Conservation (phyloP, 1,140 invertebrate species). For the Macrobrachium nipponense region DNA sequence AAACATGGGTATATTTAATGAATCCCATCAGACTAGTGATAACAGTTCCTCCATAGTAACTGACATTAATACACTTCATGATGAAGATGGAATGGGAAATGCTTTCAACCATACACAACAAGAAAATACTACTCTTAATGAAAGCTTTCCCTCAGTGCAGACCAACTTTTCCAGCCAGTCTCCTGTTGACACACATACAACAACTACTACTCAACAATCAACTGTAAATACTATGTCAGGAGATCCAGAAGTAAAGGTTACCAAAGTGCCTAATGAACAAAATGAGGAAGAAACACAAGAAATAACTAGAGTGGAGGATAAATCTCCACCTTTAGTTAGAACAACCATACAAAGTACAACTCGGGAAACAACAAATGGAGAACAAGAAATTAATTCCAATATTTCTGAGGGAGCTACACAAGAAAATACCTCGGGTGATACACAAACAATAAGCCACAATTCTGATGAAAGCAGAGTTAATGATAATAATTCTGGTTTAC, state of each 20-base stretch:
- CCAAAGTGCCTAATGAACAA: not conserved
- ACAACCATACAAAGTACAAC: too few species aligned
- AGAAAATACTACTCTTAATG: too few species aligned
- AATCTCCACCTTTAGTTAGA: not conserved
- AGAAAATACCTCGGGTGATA: not conserved
- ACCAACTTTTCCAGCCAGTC: too few species aligned
- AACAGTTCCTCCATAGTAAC: too few species aligned
- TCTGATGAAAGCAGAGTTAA: not conserved
- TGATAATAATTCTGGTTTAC: not conserved
- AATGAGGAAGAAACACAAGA: not conserved
- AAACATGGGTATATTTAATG: not conserved
- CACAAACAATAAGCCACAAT: not conserved
- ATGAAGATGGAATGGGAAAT: too few species aligned
- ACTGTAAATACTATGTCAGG: constrained; percentile 26
- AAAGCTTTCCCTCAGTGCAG: too few species aligned
- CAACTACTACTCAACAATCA: not conserved
- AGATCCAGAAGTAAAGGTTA: not conserved
- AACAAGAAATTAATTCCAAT: too few species aligned
- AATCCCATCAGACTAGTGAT: too few species aligned
- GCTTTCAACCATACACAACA: too few species aligned
- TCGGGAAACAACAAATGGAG: too few species aligned
- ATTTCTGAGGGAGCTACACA: not conserved
- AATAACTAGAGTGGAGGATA: constrained; percentile 14
- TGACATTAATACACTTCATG: too few species aligned
- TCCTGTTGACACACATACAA: not conserved